Evolutionary conservation across 2,797 vertebrate genomes (phyloP).

Genomic region (Megaceryle alcyon): DNA sequence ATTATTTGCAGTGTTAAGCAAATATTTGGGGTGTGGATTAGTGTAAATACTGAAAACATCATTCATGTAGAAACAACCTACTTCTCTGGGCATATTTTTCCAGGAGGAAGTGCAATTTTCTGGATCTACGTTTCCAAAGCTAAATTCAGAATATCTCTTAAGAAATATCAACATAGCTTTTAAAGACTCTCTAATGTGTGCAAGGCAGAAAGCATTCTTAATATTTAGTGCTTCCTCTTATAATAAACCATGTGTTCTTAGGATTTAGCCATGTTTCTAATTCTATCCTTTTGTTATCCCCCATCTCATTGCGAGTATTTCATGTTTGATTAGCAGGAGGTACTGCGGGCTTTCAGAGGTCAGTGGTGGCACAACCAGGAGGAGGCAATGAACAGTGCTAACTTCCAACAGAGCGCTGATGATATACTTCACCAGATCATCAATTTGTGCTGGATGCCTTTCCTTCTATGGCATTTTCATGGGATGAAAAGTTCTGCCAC

Average conservation of each 20-base stretch:
- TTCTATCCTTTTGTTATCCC: background rate
- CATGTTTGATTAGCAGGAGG: background rate
- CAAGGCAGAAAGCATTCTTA: background rate
- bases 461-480: constrained; percentile 51
- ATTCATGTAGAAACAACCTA: background rate
- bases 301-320: background rate
- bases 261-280: background rate
- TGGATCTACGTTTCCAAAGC: background rate
- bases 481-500: constrained; percentile 74
- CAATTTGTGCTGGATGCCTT: constrained; percentile 31
- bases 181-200: background rate
- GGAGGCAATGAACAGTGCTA: background rate
- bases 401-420: background rate
- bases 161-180: background rate
- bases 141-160: background rate
- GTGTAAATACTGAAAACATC: background rate
- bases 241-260: background rate
- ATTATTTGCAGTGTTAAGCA: background rate
- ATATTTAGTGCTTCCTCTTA: background rate
- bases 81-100: background rate
- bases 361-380: background rate
- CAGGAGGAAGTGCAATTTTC: background rate
- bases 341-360: background rate
- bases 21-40: fast-evolving
- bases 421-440: background rate